These are phyloP conservation scores for Dioctria linearis DNA, from an alignment of 2,888 invertebrate species.

Conservation along the genomic window DNA sequence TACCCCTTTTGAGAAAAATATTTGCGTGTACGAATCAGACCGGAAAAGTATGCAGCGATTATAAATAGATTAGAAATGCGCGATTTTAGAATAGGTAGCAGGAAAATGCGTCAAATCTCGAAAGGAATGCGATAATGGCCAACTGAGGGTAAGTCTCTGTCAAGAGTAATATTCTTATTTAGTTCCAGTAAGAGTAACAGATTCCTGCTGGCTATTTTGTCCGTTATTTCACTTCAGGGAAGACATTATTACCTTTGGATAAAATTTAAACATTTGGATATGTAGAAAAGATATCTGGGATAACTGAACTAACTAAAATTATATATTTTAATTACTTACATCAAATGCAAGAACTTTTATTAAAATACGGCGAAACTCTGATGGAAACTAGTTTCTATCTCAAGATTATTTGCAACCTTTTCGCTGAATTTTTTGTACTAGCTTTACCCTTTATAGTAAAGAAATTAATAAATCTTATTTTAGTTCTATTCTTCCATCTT, in stretches of 20 bases:
- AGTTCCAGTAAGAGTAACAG: constrained; percentile 17
- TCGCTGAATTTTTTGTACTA: too few relatives aligned
- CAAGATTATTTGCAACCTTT: too few relatives aligned
- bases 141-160: constrained; percentile 22
- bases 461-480: too few relatives aligned
- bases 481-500: too few relatives aligned
- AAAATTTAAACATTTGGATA: too few relatives aligned
- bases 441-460: too few relatives aligned
- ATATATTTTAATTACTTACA: background rate
- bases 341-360: too few relatives aligned
- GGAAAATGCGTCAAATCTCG: background rate
- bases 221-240: background rate
- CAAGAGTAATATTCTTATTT: background rate
- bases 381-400: too few relatives aligned
- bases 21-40: constrained; percentile 35
- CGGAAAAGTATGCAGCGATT: constrained; percentile 46
- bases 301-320: background rate
- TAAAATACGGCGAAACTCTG: too few relatives aligned
- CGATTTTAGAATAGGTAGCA: constrained; percentile 20
- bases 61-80: constrained; percentile 40
- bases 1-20: constrained; percentile 19
- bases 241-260: too few relatives aligned
- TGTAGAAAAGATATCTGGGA: too few relatives aligned
- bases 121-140: constrained; percentile 45
- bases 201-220: background rate